A percentile compares a stretch with the other conserved stretches of the same genome.
phyloP scores from a whole-genome alignment of 2,888 invertebrate genomes.

The Nebria salina region DNA sequence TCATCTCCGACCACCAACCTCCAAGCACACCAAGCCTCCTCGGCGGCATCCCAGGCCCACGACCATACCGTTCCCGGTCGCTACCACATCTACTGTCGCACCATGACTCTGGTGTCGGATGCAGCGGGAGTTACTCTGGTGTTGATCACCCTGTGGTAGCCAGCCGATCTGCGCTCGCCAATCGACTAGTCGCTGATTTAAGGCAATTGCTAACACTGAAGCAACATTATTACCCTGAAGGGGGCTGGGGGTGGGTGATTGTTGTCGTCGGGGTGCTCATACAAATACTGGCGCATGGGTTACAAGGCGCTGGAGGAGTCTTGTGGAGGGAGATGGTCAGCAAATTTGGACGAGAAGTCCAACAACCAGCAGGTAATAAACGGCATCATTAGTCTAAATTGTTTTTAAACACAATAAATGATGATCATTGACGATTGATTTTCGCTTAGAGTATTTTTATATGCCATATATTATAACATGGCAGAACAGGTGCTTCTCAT shows the following conservation, averaged over 20 bases:
- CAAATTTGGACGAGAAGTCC: slow-evolving; percentile 67
- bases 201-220: slow-evolving; percentile 73
- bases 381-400: not conserved
- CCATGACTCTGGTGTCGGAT: slow-evolving; percentile 65
- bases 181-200: slow-evolving; percentile 67
- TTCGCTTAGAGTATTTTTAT: too few relatives aligned
- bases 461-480: not conserved
- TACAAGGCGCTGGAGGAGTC: slow-evolving; percentile 72
- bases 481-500: not conserved
- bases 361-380: slow-evolving; percentile 71
- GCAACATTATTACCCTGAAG: slow-evolving; percentile 88
- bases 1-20: slow-evolving; percentile 32
- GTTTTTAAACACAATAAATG: not conserved
- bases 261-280: slow-evolving; percentile 76
- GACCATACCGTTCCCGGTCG: slow-evolving; percentile 74
- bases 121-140: slow-evolving; percentile 49
- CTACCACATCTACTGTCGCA: slow-evolving; percentile 73
- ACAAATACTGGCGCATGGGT: slow-evolving; percentile 78
- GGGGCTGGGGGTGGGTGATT: slow-evolving; percentile 89
- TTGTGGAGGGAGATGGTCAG: slow-evolving; percentile 61
- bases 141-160: slow-evolving; percentile 9
- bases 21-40: not conserved
- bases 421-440: too few relatives aligned
- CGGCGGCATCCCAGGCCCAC: slow-evolving; percentile 55
- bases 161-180: slow-evolving; percentile 64